phyloP scores from a whole-genome alignment of 2,888 invertebrate species.

The Oasisia sp. region DNA sequence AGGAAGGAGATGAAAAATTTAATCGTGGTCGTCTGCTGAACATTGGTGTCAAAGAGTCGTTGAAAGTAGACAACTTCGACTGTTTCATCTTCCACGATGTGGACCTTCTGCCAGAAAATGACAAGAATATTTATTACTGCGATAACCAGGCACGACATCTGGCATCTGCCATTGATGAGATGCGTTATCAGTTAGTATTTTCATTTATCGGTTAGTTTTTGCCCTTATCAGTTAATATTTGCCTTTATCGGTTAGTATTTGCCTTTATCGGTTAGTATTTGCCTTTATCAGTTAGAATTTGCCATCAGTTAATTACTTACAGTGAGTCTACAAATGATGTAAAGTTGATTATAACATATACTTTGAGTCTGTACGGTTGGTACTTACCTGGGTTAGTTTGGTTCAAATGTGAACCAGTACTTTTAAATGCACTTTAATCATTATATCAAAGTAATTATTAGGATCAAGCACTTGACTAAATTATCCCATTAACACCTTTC shows the following conservation, averaged over 20 bases:
- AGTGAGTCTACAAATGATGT: too few relatives aligned
- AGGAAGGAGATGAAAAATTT: conserved; percentile 55
- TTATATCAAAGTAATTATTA: neutral
- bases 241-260: conserved; percentile 66
- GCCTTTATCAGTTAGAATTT: conserved; percentile 65
- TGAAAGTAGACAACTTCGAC: conserved; percentile 51
- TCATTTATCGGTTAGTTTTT: too few relatives aligned
- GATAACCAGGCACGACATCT: conserved; percentile 64
- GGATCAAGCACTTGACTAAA: too few relatives aligned
- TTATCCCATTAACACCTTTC: too few relatives aligned
- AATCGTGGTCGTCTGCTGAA: conserved; percentile 62
- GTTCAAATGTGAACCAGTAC: neutral
- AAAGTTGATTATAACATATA: too few relatives aligned
- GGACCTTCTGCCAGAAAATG: conserved; percentile 67
- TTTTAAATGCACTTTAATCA: neutral
- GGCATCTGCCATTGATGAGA: conserved; percentile 66
- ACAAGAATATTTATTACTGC: conserved; percentile 66
- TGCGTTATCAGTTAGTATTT: conserved; percentile 67
- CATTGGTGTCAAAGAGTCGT: conserved; percentile 57
- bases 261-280: conserved; percentile 66
- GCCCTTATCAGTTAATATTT: conserved; percentile 66
- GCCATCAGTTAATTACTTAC: neutral
- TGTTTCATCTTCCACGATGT: conserved; percentile 65
- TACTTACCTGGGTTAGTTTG: neutral
- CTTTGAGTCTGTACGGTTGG: too few relatives aligned